phyloP scores from a whole-genome alignment of 2,888 invertebrate species.

The Pollenia labialis region DNA sequence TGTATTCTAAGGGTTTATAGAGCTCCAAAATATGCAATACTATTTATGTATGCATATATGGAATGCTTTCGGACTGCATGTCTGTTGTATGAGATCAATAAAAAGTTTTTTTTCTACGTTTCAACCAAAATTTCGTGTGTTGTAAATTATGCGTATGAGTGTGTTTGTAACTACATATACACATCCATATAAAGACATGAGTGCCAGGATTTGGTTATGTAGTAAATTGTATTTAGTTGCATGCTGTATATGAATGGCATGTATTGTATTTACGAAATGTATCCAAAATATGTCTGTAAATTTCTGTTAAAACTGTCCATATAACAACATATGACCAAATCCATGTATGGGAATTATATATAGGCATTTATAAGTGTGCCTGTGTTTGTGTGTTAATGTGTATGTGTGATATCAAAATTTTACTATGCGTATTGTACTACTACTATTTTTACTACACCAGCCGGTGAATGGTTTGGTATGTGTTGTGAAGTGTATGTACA shows the following conservation, averaged over 20 bases:
- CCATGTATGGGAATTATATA: neutral
- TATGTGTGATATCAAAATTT: conserved; percentile 9
- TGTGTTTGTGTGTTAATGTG: neutral
- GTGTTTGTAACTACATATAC: neutral
- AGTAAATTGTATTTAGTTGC: neutral
- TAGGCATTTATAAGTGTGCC: neutral
- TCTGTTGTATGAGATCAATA: neutral
- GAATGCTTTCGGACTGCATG: conserved; percentile 25
- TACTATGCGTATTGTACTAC: conserved; percentile 52
- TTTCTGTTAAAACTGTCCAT: conserved; percentile 3
- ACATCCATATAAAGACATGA: neutral
- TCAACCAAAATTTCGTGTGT: conserved; percentile 40
- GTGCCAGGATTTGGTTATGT: neutral
- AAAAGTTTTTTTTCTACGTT: neutral
- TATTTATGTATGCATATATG: conserved; percentile 3
- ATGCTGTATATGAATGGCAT: neutral
- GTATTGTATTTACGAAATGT: conserved; percentile 20
- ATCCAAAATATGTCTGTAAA: conserved; percentile 5
- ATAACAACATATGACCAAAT: neutral
- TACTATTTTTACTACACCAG: conserved; percentile 42
- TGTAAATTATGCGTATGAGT: conserved; percentile 45
- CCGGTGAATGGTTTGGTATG: neutral
- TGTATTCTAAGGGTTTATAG: neutral
- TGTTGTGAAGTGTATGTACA: neutral
- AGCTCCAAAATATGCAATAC: conserved; percentile 30